Evolutionary conservation across 2,888 invertebrate genomes (phyloP), one percentile per base, ranked within the genome.

Genomic region (Ormyrus thymus): DNA sequence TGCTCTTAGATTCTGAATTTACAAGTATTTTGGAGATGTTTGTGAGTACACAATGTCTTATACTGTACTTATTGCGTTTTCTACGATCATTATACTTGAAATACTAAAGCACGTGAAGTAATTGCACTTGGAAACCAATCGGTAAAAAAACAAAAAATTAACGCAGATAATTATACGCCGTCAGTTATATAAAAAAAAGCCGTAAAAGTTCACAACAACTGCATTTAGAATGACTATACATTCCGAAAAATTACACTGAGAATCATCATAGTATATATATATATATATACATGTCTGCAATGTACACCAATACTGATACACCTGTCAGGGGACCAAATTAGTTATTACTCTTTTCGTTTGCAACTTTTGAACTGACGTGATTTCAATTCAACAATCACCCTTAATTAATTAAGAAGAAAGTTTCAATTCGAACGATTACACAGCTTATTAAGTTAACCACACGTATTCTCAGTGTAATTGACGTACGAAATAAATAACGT

Each of bases 181-280:
- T 29, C 29, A 29, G 29, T 29, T 48, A 13, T 62, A 72, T 59
- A 11, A 58, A 59, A 11, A 58, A 59, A 58, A 58, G 50, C n/a
- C 13, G 13, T 53, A 43, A 61, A 11, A 59, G 50, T 48, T 48
- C 29, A 59, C 55, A 45, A 61, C 6, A 29, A 56, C 65, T 71
- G 77, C 77, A 80, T 80, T 80, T 77, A 65, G 53, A 29, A 62
- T 62, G 15, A 61, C 15, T 68, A 61, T 61, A 80, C 73, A 80
- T 80, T 77, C 80, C 77, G 45, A 46, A 48, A 45, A 72, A 70
- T 70, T 74, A 74, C 77, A 77, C 73, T 80, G 80, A 80, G 80
- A 80, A 74, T 76, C 7, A 51, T 62, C 6, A 56, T 29, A 29
- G 43, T n/a, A 29, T 29, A 55, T 15, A 7, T 7, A 48, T 6